Evolutionary conservation across 2,113 vertebrate species (phyloP), one percentile per base, ranked within the genome.

Genomic region (Euleptes europaea): DNA sequence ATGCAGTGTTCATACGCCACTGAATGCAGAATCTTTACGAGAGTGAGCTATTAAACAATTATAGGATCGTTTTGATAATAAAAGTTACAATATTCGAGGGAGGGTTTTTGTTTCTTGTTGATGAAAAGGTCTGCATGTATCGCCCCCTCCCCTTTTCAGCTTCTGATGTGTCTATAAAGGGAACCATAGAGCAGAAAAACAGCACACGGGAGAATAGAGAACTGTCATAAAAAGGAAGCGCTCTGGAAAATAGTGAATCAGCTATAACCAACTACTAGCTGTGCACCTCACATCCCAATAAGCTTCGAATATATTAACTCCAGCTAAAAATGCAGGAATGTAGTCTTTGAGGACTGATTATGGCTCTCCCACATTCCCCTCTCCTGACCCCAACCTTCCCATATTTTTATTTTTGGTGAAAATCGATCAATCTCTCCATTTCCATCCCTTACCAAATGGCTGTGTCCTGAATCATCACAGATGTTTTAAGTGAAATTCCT

Each of bases 171-270:
- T 84, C 51, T 80, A 79, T 28, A 88, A 83, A 89, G 7, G 17
- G 65, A 85, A 88, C 31, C 23, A 82, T 82, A 23, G 66, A 40
- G 31, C 51, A 88, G 84, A 88, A 91, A 86, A 82, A 90, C 69
- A 71, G 78, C 57, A 84, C 57, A 15, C 86, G 23, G 84, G 89
- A 86, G 86, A 77, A 51, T 47, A 63, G 66, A 86, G 78, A 44
- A 12, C 31, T 5, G 1, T 3, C 35, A 65, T 85, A 75, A 89
- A 88, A 85, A 81, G 15, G 5, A 84, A 77, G 28, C 49, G 1
- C 8, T 77, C 13, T 83, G 35, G 40, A 91, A 90, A 84, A 90
- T 1, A 74, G 47, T 88, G 10, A 44, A 78, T 72, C 33, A 28
- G 71, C 49, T 60, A 57, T 31, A 87, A 75, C 28, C 13, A n/a